Evolutionary conservation across 2,888 invertebrate genomes (phyloP).

Genomic region (Limulus polyphemus): DNA sequence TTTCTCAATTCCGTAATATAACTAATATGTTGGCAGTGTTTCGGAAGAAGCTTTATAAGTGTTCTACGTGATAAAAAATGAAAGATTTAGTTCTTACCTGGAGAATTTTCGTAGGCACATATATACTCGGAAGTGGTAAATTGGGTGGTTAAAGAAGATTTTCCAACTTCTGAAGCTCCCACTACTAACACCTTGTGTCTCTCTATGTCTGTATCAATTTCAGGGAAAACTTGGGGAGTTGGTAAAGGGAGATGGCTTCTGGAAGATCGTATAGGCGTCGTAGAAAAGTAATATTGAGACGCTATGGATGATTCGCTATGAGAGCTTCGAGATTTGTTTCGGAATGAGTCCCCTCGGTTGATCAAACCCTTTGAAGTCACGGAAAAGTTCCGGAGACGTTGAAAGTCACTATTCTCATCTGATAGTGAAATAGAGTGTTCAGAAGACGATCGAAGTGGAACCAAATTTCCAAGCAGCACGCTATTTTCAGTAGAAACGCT

Average conservation of each 20-base stretch:
- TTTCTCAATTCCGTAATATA: too few species aligned
- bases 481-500: too few species aligned
- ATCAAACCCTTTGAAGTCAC: slow-evolving; percentile 79
- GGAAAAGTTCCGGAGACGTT: slow-evolving; percentile 47
- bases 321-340: slow-evolving; percentile 46
- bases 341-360: slow-evolving; percentile 75
- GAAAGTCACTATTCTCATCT: slow-evolving; percentile 28
- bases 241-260: too few species aligned
- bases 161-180: slow-evolving; percentile 67
- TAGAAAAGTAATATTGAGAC: too few species aligned
- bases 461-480: too few species aligned
- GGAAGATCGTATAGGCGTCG: too few species aligned
- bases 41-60: too few species aligned
- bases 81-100: slow-evolving; percentile 44
- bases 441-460: slow-evolving; percentile 2
- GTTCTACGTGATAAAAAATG: too few species aligned
- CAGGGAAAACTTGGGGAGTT: too few species aligned
- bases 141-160: slow-evolving; percentile 70
- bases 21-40: too few species aligned
- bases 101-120: slow-evolving; percentile 77
- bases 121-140: slow-evolving; percentile 90
- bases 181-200: slow-evolving; percentile 57
- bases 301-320: slow-evolving; percentile 13
- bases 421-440: slow-evolving; percentile 16
- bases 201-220: too few species aligned